Evolutionary conservation across 2,797 vertebrate genomes (phyloP), one percentile per base, ranked within the genome.

Genomic region (Propithecus deckenii): DNA sequence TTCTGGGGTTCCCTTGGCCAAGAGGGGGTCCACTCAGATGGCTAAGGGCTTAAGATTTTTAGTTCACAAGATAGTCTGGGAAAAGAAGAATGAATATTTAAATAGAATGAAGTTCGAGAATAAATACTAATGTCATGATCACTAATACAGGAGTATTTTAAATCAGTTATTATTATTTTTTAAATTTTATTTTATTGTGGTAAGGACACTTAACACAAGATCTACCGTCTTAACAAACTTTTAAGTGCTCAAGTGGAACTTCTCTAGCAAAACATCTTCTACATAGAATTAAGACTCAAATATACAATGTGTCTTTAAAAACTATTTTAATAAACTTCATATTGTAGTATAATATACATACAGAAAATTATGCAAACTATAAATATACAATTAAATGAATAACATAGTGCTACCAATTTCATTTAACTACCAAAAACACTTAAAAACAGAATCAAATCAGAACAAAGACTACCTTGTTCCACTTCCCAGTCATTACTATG

Each of bases 131-230:
- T 92, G 90, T 22, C 79, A 71, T 46, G 48, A 55, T 95, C 74
- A 57, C 93, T 87, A 93, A 69, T 50, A 32, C 9, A 74, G 89
- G 80, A 91, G 11, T 48, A 87, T 92, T 95, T 95, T 90, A 96
- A 94, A 94, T 98, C 71, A 94, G 48, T 95, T 98, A 97, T 95
- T 97, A 81, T 18, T 38, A 30, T 38, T 97, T 96, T 97, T 67
- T 0, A 59, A 98, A 23, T 83, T 96, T 83, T 81, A 76, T 41
- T 91, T 85, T 71, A 69, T 61, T 50, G 74, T 78, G 13, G 18
- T 41, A 89, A 67, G n/a, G 0, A 32, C 9, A 23, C 2, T 41
- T 67, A 38, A 38, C 50, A 2, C 76, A 22, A 76, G 61, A 28
- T 48, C 20, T 63, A 23, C 5, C 35, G 4, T 78, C n/a, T 90